These are phyloP conservation scores for Holcopasites calliopsidis DNA, from an alignment of 1,140 invertebrate genomes.

Conservation along the genomic window DNA sequence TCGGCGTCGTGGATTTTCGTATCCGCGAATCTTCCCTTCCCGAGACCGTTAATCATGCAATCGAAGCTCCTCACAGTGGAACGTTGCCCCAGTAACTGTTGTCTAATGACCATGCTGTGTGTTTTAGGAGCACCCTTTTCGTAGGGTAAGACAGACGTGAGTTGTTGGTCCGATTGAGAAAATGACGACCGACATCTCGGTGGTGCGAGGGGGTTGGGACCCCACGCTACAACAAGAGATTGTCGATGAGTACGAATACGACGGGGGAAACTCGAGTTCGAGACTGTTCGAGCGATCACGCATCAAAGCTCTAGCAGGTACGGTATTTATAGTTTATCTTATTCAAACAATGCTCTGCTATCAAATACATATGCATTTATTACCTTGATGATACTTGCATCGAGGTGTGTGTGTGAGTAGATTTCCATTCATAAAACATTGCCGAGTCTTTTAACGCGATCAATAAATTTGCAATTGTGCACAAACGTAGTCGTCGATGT, in stretches of 20 bases:
- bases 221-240: constrained; percentile 93
- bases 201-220: constrained; percentile 92
- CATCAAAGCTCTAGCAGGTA: constrained; percentile 98
- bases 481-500: too few species aligned
- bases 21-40: constrained; percentile 8
- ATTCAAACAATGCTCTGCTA: neutral
- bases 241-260: constrained; percentile 98
- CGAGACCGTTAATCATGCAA: neutral
- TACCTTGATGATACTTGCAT: too few species aligned
- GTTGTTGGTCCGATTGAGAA: constrained; percentile 78
- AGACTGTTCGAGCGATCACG: constrained; percentile 98
- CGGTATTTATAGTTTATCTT: constrained; percentile 51
- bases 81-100: too few species aligned
- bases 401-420: too few species aligned
- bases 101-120: neutral
- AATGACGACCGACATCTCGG: constrained; percentile 99
- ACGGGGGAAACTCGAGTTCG: constrained; percentile 99
- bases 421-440: too few species aligned
- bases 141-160: constrained; percentile 68
- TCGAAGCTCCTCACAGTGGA: too few species aligned
- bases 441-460: too few species aligned
- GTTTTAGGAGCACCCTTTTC: constrained; percentile 73
- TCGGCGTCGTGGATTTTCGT: neutral
- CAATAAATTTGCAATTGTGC: too few species aligned
- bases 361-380: too few species aligned